Conservation (phyloP, 2,797 vertebrate genomes). For the Scarus forsteni region DNA sequence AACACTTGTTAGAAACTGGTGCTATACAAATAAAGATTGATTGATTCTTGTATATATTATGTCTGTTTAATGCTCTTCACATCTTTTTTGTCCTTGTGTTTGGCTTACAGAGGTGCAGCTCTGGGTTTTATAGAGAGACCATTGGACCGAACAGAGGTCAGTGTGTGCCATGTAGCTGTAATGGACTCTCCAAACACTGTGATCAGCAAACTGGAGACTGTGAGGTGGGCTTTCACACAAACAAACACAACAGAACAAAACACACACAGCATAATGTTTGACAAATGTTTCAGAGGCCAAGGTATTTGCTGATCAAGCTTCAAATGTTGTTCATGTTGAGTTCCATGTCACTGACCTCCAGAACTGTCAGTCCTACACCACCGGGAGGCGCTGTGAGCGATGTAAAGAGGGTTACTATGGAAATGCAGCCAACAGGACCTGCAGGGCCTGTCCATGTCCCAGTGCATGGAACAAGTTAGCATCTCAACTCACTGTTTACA, state of each 20-base stretch:
- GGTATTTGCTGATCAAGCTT: no score
- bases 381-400: constrained; percentile 85
- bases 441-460: constrained; percentile 87
- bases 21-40: no score
- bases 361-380: constrained; percentile 88
- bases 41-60: no score
- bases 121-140: constrained; percentile 86
- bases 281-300: no score
- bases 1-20: no score
- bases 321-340: background rate
- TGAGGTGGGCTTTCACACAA: constrained; percentile 80
- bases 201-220: constrained; percentile 87
- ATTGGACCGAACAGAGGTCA: constrained; percentile 71
- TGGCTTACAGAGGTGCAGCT: constrained; percentile 81
- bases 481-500: background rate
- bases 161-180: constrained; percentile 89
- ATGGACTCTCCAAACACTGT: constrained; percentile 87
- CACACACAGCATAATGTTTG: background rate
- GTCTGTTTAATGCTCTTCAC: no score
- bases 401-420: constrained; percentile 89
- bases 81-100: background rate
- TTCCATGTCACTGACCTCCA: constrained; percentile 61
- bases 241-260: constrained; percentile 5
- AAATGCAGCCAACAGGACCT: constrained; percentile 81
- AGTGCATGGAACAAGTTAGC: constrained; percentile 86